A percentile compares a stretch with the other conserved stretches of the same genome.
These are phyloP conservation scores for Archips xylosteana DNA, from an alignment of 2,888 invertebrate genomes.

Conservation along the genomic window DNA sequence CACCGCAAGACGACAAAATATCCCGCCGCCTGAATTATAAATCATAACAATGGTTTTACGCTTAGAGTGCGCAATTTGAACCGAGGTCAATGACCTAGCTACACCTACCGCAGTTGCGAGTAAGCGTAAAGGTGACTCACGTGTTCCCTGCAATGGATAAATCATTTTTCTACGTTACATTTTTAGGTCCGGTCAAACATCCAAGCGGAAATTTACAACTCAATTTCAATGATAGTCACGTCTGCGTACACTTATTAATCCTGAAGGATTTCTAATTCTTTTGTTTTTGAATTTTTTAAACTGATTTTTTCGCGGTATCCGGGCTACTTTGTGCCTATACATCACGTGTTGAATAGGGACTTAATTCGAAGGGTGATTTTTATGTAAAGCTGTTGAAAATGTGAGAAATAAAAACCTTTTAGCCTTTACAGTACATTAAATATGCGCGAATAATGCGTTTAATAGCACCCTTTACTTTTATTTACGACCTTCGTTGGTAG, in stretches of 20 bases:
- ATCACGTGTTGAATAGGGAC: constrained; percentile 71
- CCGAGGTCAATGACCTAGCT: constrained; percentile 33
- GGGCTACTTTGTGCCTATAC: constrained; percentile 56
- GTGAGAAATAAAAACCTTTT: constrained; percentile 77
- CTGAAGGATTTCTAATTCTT: constrained; percentile 24
- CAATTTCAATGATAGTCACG: constrained; percentile 5
- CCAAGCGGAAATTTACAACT: constrained; percentile 4
- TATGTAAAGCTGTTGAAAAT: constrained; percentile 78
- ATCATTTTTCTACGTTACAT: neutral
- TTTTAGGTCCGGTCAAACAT: neutral
- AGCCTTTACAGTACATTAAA: constrained; percentile 83
- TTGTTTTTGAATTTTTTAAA: constrained; percentile 32
- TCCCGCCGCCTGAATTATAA: constrained; percentile 59
- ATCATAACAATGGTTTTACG: constrained; percentile 41
- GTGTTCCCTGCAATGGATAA: constrained; percentile 7
- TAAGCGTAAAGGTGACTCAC: constrained; percentile 32
- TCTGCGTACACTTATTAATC: constrained; percentile 11
- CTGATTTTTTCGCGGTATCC: constrained; percentile 44
- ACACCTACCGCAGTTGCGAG: constrained; percentile 9
- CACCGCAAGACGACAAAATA: constrained; percentile 58
- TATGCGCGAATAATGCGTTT: constrained; percentile 83
- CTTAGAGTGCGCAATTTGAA: constrained; percentile 31
- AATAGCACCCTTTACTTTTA: constrained; percentile 84
- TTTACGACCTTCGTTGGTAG: constrained; percentile 74
- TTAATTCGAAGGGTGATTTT: constrained; percentile 73